Base-by-base conservation (phyloP, 1,140 invertebrate genomes). In the Drosophila mayri region DNA sequence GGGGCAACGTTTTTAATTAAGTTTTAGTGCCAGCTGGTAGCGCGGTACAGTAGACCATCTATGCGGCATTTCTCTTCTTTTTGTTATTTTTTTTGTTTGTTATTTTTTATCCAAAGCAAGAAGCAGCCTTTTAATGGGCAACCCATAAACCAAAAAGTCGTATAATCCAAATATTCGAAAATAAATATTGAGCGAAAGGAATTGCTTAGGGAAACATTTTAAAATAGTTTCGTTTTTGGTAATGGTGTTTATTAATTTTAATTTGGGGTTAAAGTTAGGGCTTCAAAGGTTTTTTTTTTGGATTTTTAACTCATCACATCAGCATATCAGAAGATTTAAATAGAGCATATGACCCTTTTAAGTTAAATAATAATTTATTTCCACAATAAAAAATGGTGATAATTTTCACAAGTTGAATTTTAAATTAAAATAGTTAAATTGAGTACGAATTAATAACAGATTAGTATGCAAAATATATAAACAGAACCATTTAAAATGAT, bases 1-100 rank as follows among this genome's bases (percentile, higher is more conserved):
- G 71, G 57, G 66, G 47, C 76, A 82, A 87, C 81, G 84, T 83
- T 88, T 87, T 87, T 87, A 87, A 87, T 87, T 87, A 87, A 87
- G 68, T 87, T 87, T 80, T 73, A 64, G 65, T 72, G 66, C 60
- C 65, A 70, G 52, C 46, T 78, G 76, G 75, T 78, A 77, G 75
- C 74, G 43, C 28, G 66, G 57, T 63, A 62, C 76, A 78, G 76
- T 78, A 72, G 66, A 52, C 65, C 49, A 32, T 70, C 66, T 54
- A 67, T 67, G 62, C 32, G 38, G 38, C 63, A 54, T 46, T 37
- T 54, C 49, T 52, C 28, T 40, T n/a, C n/a, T 37, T 28, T 59
- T 35, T 60, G 16, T 30, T 49, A 28, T 28, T 28, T 61, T 62
- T 37, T 25, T 2, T 28, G n/a, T 28, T 28, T 49, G 14, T 28